Percentiles rank a stretch among this genome's conserved stretches.
These are phyloP conservation scores for Poecile montanus DNA, from an alignment of 2,797 vertebrate genomes.

Conservation along the genomic window DNA sequence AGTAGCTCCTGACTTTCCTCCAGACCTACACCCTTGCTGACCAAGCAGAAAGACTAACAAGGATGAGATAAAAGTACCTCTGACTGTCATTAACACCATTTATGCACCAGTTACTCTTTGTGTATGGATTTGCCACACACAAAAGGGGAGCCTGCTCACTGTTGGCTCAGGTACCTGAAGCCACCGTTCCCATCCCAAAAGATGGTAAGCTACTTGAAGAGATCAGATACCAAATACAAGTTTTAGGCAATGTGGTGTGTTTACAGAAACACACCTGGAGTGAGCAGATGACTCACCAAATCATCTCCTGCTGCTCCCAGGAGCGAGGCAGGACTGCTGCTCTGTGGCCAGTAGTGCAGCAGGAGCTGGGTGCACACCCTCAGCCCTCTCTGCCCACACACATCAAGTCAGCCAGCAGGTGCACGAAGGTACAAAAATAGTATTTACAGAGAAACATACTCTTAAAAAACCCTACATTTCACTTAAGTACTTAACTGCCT, in stretches of 20 bases:
- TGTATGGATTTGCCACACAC: not conserved
- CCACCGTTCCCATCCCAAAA: not conserved
- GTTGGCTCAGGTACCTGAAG: not conserved
- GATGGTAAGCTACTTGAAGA: not conserved
- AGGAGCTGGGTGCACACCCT: not conserved
- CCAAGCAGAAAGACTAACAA: not conserved
- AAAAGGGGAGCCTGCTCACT: not conserved
- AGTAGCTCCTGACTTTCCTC: not conserved
- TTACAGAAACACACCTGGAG: not conserved
- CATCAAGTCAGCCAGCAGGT: not conserved
- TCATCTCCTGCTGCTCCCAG: not conserved
- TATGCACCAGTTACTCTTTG: not conserved
- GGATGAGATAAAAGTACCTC: not conserved
- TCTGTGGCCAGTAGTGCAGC: not conserved
- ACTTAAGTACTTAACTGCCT: not conserved
- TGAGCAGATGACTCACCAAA: not conserved
- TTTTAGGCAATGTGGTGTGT: not conserved
- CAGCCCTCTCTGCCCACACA: not conserved
- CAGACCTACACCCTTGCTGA: not conserved
- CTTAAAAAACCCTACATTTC: not conserved
- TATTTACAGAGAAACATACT: not conserved
- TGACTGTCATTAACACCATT: not conserved
- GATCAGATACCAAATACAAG: fast-evolving
- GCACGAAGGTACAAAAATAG: not conserved
- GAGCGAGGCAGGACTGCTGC: not conserved